Evolutionary conservation across 2,888 invertebrate species (phyloP).

Genomic region (Lochmaea capreae): DNA sequence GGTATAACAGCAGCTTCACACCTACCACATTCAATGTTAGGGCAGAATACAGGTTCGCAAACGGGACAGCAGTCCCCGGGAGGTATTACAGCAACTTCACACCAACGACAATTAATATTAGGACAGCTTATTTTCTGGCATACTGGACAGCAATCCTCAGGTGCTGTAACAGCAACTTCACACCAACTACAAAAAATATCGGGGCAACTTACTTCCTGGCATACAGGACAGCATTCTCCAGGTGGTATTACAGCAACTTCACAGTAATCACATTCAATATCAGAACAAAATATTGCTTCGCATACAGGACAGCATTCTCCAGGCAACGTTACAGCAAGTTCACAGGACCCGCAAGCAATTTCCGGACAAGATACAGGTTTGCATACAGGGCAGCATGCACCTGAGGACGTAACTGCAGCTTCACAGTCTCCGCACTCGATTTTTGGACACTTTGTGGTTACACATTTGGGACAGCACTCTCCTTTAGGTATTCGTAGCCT

Average conservation of each 20-base stretch:
- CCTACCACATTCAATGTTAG: background rate
- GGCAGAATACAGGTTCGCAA: background rate
- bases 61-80: background rate
- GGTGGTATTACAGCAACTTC: constrained; percentile 25
- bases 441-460: too few relatives aligned
- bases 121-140: background rate
- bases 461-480: too few relatives aligned
- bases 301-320: background rate
- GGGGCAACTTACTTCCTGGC: background rate
- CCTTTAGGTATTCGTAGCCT: too few relatives aligned
- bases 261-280: background rate
- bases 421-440: too few relatives aligned
- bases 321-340: too few relatives aligned
- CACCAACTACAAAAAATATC: background rate
- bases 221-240: background rate
- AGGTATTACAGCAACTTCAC: background rate
- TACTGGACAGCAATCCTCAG: background rate
- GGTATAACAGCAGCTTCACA: background rate
- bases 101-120: background rate
- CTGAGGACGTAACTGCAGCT: too few relatives aligned
- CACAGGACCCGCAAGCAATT: too few relatives aligned
- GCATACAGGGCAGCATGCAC: too few relatives aligned
- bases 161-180: background rate
- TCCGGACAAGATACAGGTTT: too few relatives aligned
- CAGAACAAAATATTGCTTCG: background rate